Base-by-base conservation (phyloP, 2,113 vertebrate genomes). In the Phylloscopus trochilus region DNA sequence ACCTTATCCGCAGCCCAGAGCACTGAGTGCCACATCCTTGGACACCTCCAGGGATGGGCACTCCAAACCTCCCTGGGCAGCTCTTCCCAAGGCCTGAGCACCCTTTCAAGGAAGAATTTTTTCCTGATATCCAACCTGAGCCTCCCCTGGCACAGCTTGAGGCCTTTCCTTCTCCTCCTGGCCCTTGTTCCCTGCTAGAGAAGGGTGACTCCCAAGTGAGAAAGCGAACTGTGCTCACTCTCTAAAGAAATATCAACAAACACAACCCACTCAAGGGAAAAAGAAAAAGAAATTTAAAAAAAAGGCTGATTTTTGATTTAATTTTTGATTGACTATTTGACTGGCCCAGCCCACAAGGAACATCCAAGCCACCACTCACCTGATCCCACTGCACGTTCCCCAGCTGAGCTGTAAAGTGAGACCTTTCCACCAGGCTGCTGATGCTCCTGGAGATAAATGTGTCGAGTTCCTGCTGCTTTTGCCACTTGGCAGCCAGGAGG, bases 381-480 rank as follows among this genome's bases (percentile, higher is more conserved):
- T 15, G 39, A 62, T 69, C 26, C 18, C 5, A 1, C n/a, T 15
- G 76, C 37, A 31, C 3, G 3, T 47, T 93, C 76, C 72, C 67
- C 7, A 1, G 51, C 67, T 75, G 72, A 63, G 78, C 83, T 72
- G 58, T 74, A 89, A 90, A 81, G 52, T 30, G 37, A 91, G 92
- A 59, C 15, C 23, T 64, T 93, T 87, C 87, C 51, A 41, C 21
- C 39, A n/a, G 74, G 49, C 68, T 9, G 5, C 44, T 69, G 89
- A 96, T 84, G 91, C 46, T 93, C 78, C 91, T 95, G 73, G 11
- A 87, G 84, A 92, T 94, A 80, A 90, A 85, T 2, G 49, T 18
- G 9, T 76, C 83, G 83, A 15, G 20, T 55, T 55, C 8, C 20
- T 33, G 87, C 89, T 79, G 69, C 77, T 95, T 93, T 86, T 91